Base-by-base conservation (phyloP, 2,888 invertebrate species). In the Melinaea menophilus region DNA sequence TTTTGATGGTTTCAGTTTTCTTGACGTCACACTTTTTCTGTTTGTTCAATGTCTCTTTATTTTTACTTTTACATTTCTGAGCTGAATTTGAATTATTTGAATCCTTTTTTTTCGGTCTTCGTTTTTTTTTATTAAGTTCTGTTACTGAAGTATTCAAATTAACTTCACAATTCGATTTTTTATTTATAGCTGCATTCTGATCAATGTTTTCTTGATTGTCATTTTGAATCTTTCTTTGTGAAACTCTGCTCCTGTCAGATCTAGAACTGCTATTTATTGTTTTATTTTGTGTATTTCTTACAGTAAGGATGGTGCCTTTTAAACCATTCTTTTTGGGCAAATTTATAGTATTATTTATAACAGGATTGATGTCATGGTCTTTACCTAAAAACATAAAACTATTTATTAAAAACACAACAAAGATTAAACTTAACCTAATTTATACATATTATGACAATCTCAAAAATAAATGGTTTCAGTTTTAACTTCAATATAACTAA, bases 241-340 rank as follows among this genome's bases (percentile, higher is more conserved):
- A 41, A 48, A 56, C 55, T 13, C 35, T 37, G 51, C 57, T 62
- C 11, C 45, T 55, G 51, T 61, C 56, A 35, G 66, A 62, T 45
- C n/a, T 57, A 5, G 13, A 56, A 41, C 58, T 58, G 13, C 59
- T 55, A 55, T 63, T 66, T 4, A 64, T 22, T 31, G 13, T 47
- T 22, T 54, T 63, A 22, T 61, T 63, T 46, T 55, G 61, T 46
- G 47, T 59, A 22, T 58, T 55, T 59, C 63, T 67, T 31, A 59
- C 55, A 58, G 63, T 63, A 9, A 56, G 54, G 33, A 61, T 58
- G 4, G 48, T 59, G 1, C 62, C 58, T 31, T 45, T 66, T 35
- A 51, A 2, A 33, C 31, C 55, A 48, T 41, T 59, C 47, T 35
- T 60, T 55, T 68, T 63, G 33, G 31, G 60, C 4, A 59, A 7